Base-by-base conservation (phyloP, 2,113 vertebrate genomes). In the Gymnogyps californianus region DNA sequence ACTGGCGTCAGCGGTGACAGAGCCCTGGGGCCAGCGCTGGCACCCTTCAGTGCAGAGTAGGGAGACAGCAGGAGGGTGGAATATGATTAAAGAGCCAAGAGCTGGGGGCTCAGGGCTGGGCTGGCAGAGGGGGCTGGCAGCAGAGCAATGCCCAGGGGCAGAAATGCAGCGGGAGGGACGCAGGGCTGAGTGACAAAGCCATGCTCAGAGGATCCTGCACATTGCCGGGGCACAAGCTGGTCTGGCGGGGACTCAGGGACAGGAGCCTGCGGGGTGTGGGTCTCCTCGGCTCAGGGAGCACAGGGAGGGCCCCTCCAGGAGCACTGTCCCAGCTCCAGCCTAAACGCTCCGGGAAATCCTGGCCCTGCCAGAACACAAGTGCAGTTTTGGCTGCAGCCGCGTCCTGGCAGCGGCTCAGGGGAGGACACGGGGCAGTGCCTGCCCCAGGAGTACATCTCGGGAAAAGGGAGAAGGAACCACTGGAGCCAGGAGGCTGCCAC, bases 251-350 rank as follows among this genome's bases (percentile, higher is more conserved):
- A 6, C 36, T 5, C 4, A 0, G 28, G 61, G n/a, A 25, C 31
- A 18, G 80, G 28, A 85, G 18, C 18, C 21, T 13, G 44, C 0
- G 4, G 0, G 2, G 14, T 28, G 74, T 0, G 1, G 13, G 21
- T 24, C 21, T 47, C 34, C 59, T 36, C 1, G 0, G 25, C 32
- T 8, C 1, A 0, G 44, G 71, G 32, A 69, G 75, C 61, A 7
- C 42, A 7, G 32, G 34, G 7, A 69, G 10, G 16, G 26, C 49
- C 54, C 44, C 40, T 55, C 28, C 1, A 1, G 85, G 74, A 82
- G 20, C 69, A 21, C 19, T 6, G 4, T 49, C 80, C 83, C 57
- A 58, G 47, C 81, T 80, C 71, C 87, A 91, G 32, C 52, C 52
- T 8, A 6, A 61, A 31, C 2, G 17, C 67, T 82, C 70, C 10